Evolutionary conservation across 1,140 invertebrate genomes (phyloP), one percentile per base, ranked within the genome.

Genomic region (Cephus cinctus): DNA sequence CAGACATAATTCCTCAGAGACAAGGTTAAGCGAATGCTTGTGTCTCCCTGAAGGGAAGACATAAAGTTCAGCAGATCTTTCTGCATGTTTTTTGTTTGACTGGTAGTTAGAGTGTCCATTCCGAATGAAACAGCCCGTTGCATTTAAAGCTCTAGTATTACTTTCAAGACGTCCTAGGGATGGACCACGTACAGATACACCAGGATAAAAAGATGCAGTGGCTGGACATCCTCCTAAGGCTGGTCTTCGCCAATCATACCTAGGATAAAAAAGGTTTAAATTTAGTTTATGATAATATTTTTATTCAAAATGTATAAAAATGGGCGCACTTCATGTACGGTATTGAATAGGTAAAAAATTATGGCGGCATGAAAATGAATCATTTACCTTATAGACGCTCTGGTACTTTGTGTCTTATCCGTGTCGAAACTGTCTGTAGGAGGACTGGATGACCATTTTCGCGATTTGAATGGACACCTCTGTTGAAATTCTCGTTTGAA

Each of bases 401-500:
- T 54, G 9, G 54, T 65, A 21, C 50, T 61, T 35, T 57, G 54
- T 1, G 64, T 63, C 34, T 63, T 65, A 16, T 63, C 72, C 42
- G 69, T 47, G 43, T 75, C 74, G 4, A 66, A 52, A 27, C 69
- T 74, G 41, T 77, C 67, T 6, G 54, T 66, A 4, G 56, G 63
- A 32, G 61, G 50, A 48, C 57, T 63, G 3, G 61, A 25, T 4
- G 71, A 75, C 50, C 69, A 68, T 57, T 77, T 80, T 53, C 77
- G 72, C 20, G 68, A 63, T 54, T 76, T 74, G 8, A 66, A 71
- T 4, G 83, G 79, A 56, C 84, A 85, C 9, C 83, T 76, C 48
- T 82, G 80, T 55, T 83, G 81, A 52, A 87, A 86, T 71, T 87
- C 85, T 16, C 83, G 79, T 62, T 85, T 85, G 57, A 87, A 86